A percentile compares a stretch with the other conserved stretches of the same genome.
These are phyloP conservation scores for Drosophila diplacantha DNA, from an alignment of 2,888 invertebrate species.

Conservation along the genomic window DNA sequence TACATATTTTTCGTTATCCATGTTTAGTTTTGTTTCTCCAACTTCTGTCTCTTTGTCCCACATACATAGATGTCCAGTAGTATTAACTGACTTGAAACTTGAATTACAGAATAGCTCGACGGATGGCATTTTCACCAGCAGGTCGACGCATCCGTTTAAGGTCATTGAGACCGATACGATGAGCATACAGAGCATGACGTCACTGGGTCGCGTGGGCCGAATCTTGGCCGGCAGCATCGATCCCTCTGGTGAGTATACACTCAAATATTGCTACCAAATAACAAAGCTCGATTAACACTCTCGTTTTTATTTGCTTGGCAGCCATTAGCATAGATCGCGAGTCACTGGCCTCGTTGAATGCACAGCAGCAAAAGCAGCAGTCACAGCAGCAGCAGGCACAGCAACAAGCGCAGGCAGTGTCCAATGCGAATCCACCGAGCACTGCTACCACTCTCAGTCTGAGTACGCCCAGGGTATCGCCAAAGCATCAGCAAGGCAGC, in stretches of 20 bases:
- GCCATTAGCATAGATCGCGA: constrained; percentile 77
- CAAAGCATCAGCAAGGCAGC: constrained; percentile 35
- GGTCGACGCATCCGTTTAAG: constrained; percentile 87
- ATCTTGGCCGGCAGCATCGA: constrained; percentile 85
- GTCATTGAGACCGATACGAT: constrained; percentile 92
- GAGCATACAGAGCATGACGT: constrained; percentile 92
- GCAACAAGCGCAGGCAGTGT: constrained; percentile 46
- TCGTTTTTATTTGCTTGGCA: constrained; percentile 29
- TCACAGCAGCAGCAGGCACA: constrained; percentile 57
- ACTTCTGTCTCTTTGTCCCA: neutral
- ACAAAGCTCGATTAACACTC: constrained; percentile 15
- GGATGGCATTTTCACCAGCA: constrained; percentile 86
- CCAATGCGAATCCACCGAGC: constrained; percentile 28
- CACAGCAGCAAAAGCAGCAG: constrained; percentile 66
- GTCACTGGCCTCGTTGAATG: constrained; percentile 71
- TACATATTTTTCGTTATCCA: constrained; percentile 16
- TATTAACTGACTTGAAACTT: neutral
- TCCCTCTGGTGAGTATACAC: constrained; percentile 79
- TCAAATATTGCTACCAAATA: neutral
- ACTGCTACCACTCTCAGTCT: constrained; percentile 29
- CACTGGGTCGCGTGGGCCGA: constrained; percentile 88
- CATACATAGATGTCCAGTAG: neutral
- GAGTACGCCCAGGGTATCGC: constrained; percentile 42
- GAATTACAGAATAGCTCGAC: constrained; percentile 80
- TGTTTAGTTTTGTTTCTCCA: constrained; percentile 3